phyloP scores from a whole-genome alignment of 1,140 invertebrate genomes.

The Drosophila yakuba region DNA sequence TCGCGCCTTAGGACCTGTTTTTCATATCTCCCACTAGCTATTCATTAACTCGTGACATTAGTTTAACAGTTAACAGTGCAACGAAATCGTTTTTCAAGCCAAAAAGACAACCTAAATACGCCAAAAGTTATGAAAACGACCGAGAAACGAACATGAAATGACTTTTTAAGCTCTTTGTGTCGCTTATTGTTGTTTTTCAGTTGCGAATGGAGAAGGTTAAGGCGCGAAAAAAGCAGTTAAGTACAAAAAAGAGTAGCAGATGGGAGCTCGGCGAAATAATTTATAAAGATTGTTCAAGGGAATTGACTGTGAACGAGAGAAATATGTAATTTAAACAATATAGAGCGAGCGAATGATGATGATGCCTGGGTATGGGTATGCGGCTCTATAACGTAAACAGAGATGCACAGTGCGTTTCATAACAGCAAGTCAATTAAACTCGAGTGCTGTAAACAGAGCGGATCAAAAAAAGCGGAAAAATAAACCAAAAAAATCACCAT shows the following conservation, averaged over 20 bases:
- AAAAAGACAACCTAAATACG: slow-evolving; percentile 7
- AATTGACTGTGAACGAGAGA: slow-evolving; percentile 44
- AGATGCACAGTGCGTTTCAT: slow-evolving; percentile 31
- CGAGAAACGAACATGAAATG: slow-evolving; percentile 33
- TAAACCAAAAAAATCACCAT: background rate
- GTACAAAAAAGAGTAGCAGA: slow-evolving; percentile 4
- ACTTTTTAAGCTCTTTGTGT: slow-evolving; percentile 36
- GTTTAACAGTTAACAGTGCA: slow-evolving; percentile 33
- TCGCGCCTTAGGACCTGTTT: slow-evolving; percentile 9
- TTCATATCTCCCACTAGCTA: background rate
- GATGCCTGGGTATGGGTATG: background rate
- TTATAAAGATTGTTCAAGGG: slow-evolving; percentile 43
- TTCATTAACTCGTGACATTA: slow-evolving; percentile 37
- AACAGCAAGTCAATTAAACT: slow-evolving; percentile 19
- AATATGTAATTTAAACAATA: slow-evolving; percentile 31
- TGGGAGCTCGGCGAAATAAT: slow-evolving; percentile 12
- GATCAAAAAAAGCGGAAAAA: background rate
- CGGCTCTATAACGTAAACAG: slow-evolving; percentile 21
- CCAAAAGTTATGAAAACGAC: slow-evolving; percentile 21
- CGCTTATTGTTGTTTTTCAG: slow-evolving; percentile 17
- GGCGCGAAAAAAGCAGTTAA: slow-evolving; percentile 4
- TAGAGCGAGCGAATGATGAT: slow-evolving; percentile 24
- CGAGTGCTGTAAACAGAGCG: slow-evolving; percentile 34
- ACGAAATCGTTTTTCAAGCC: slow-evolving; percentile 24
- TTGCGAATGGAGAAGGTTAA: slow-evolving; percentile 39